Evolutionary conservation across 2,797 vertebrate genomes (phyloP), one percentile per base, ranked within the genome.

Genomic region (Dermochelys coriacea): DNA sequence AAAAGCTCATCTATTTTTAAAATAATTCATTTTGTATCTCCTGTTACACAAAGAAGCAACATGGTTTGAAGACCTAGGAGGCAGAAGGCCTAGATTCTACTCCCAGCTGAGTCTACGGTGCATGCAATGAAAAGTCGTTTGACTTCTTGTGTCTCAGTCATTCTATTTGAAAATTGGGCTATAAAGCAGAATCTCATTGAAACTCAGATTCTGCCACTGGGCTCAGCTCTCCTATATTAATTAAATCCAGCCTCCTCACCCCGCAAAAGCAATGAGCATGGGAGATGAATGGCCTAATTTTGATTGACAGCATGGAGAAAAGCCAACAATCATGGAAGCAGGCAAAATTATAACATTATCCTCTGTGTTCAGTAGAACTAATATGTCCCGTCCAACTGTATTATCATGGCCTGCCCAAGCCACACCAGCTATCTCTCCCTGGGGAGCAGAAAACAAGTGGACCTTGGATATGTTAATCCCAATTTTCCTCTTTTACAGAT

Each of bases 301-400:
- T 37, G 64, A 41, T 41, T 41, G 10, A 41, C n/a, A 41, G 23
- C n/a, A 37, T 71, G n/a, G n/a, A 41, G 9, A 37, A 71, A 93
- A 96, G 89, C 21, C 34, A 90, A 90, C 68, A 34, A 19, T 86
- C 85, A 86, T 41, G 82, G n/a, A 95, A 85, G 91, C 84, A 91
- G 7, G 15, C n/a, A 93, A 83, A 52, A 86, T 74, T 57, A 90
- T 85, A 41, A 71, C 37, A 71, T 21, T 45, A 75, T 89, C 85
- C 55, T 45, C 0, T 0, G 54, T 78, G 80, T 64, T 5, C 74
- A 45, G 6, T 11, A 74, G 41, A 25, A 71, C 21, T 23, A 25
- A 47, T 75, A 27, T 7, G 23, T 25, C 25, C 37, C 11, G 29
- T 47, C 41, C 27, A 37, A 21, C 23, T n/a, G 8, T 37, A n/a